Evolutionary conservation across 2,888 invertebrate species (phyloP).

Genomic region (Eristalinus sepulchralis): DNA sequence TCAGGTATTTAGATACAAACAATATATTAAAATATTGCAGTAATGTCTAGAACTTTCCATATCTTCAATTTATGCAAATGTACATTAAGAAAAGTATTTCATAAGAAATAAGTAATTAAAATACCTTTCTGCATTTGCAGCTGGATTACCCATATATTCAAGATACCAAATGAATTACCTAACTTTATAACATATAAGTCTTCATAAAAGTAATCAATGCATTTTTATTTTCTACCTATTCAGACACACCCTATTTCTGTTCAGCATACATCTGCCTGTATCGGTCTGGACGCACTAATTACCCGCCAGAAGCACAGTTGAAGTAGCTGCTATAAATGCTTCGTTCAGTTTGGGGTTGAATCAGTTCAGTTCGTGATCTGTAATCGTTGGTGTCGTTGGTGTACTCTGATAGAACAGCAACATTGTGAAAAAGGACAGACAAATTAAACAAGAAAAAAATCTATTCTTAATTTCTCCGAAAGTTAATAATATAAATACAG

Average conservation of each 20-base stretch:
- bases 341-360: slow-evolving; percentile 4
- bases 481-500: slow-evolving; percentile 69
- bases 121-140: no score
- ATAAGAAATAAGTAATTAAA: no score
- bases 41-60: no score
- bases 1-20: no score
- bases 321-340: background rate
- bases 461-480: background rate
- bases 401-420: background rate
- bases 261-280: background rate
- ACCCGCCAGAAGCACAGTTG: background rate
- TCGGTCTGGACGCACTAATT: slow-evolving; percentile 6
- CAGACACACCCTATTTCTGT: background rate
- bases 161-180: no score
- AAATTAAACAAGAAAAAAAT: background rate
- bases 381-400: slow-evolving; percentile 17
- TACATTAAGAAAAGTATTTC: no score
- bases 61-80: no score
- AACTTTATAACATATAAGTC: no score
- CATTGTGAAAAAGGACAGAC: background rate
- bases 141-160: no score
- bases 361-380: background rate
- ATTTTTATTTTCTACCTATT: slow-evolving; percentile 2
- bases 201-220: background rate
- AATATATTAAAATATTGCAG: no score